Evolutionary conservation across 1,140 invertebrate species (phyloP).

Genomic region (Colletes gigas): DNA sequence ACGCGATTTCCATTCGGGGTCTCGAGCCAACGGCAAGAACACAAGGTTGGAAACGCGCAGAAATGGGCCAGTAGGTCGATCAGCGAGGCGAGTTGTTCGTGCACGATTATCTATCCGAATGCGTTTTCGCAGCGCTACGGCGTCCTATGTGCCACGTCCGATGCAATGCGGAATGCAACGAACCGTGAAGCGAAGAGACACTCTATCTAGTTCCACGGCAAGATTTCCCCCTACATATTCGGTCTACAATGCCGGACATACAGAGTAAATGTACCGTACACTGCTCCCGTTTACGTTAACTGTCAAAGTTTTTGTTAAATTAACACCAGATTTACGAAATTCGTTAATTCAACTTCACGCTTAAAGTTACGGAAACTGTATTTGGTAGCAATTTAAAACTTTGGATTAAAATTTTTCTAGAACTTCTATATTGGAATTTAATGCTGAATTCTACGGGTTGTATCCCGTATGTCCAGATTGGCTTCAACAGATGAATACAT

Average conservation of each 20-base stretch:
- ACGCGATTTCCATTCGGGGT: not conserved
- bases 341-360: too few species aligned
- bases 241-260: not conserved
- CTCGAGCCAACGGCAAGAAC: not conserved
- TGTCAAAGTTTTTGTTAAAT: too few species aligned
- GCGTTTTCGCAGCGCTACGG: slow-evolving; percentile 16
- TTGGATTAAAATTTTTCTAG: too few species aligned
- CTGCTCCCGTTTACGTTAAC: too few species aligned
- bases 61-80: slow-evolving; percentile 41
- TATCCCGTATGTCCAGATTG: too few species aligned
- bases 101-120: slow-evolving; percentile 20
- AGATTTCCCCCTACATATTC: slow-evolving; percentile 12
- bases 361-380: too few species aligned
- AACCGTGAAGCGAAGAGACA: not conserved
- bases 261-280: too few species aligned
- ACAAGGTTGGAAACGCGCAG: not conserved
- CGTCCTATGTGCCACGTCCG: not conserved
- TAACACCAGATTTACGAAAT: too few species aligned
- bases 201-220: not conserved
- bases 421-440: too few species aligned
- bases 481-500: too few species aligned
- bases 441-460: too few species aligned
- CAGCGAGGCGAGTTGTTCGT: not conserved
- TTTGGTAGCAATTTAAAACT: too few species aligned
- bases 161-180: slow-evolving; percentile 1